phyloP scores from a whole-genome alignment of 2,113 vertebrate species.

The Arenaria interpres region DNA sequence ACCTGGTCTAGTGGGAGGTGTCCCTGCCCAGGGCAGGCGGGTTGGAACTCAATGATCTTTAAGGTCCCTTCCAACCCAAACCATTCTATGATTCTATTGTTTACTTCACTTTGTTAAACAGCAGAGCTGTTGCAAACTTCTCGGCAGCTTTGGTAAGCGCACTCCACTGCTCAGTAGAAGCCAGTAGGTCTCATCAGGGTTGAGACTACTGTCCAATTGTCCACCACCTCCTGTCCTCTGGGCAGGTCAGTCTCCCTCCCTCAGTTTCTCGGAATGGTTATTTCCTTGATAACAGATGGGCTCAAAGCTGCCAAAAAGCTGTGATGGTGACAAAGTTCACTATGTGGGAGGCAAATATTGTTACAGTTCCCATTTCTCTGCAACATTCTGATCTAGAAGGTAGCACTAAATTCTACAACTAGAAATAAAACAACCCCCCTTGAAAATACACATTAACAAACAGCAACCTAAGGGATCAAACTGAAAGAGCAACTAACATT shows the following conservation, averaged over 20 bases:
- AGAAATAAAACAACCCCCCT: neutral
- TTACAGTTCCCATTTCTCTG: neutral
- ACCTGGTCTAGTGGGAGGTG: neutral
- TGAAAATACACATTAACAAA: neutral
- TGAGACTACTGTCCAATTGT: neutral
- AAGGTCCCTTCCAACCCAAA: neutral
- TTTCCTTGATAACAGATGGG: neutral
- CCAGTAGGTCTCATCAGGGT: rapidly evolving
- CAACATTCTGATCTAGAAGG: neutral
- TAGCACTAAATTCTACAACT: neutral
- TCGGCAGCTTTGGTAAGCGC: neutral
- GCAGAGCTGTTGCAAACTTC: neutral
- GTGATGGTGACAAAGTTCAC: neutral
- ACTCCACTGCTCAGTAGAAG: neutral
- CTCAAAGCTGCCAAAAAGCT: neutral
- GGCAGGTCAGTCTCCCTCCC: neutral
- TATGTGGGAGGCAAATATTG: neutral
- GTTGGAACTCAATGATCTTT: neutral
- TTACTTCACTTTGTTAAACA: neutral
- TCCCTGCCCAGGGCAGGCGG: neutral
- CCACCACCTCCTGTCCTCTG: neutral
- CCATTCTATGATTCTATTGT: neutral
- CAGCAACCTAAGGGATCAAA: neutral
- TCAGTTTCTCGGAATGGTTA: neutral
- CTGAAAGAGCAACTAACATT: neutral